Base-by-base conservation (phyloP, 2,113 vertebrate genomes). In the Haemorhous mexicanus region DNA sequence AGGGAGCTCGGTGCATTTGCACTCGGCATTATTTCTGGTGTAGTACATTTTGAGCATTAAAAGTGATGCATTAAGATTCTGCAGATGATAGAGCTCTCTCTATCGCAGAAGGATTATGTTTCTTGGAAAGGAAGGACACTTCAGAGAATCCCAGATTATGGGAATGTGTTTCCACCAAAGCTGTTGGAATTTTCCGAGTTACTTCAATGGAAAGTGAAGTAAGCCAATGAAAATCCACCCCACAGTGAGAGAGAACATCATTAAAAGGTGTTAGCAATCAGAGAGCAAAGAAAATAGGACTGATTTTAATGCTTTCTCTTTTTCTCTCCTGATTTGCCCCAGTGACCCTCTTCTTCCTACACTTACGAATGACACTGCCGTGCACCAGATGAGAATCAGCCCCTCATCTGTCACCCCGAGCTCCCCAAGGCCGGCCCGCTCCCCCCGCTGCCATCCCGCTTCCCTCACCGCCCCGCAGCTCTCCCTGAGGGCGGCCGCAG, bases 151-250 rank as follows among this genome's bases (percentile, higher is more conserved):
- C 32, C 68, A 81, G 64, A 84, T 95, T 84, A 52, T 5, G 62
- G 44, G 37, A 86, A 63, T 26, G 74, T 87, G 33, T 72, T 92
- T 94, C 86, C 83, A 89, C 61, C 73, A 68, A 94, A 90, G 22
- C 74, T 67, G 72, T 41, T 89, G 76, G 80, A 96, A 94, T 94
- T 95, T 97, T 96, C 94, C 80, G 1, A 79, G 73, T 68, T 86
- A 66, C 81, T 94, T 87, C 87, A 87, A 87, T 89, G 94, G 95
- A 96, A 96, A 95, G 19, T 79, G 87, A 82, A 87, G 53, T 23
- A n/a, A 97, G 49, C 69, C 92, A 89, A 72, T 52, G 90, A 84
- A 92, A 94, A 93, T 84, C 69, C 66, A 73, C 32, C 49, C 76
- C 66, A 6, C 1, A n/a, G 56, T 5, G 37, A 72, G 47, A 35